Conservation (phyloP, 2,113 vertebrate species). For the Malaclemys terrapin region DNA sequence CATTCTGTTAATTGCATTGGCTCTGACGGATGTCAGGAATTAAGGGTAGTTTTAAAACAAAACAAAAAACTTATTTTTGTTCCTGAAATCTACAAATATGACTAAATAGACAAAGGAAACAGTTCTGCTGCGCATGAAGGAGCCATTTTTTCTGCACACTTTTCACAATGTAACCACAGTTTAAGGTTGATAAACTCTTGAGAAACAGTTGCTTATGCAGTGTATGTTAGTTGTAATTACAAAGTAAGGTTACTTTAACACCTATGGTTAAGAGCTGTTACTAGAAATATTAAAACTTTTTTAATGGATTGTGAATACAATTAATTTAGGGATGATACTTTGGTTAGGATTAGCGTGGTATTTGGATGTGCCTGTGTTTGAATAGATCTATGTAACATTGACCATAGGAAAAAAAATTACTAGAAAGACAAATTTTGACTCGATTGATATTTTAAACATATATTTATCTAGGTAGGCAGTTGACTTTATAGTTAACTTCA, state of each 20-base stretch:
- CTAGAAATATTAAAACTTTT: neutral
- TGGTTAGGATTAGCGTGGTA: neutral
- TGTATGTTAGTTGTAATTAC: neutral
- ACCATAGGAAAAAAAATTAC: neutral
- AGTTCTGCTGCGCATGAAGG: neutral
- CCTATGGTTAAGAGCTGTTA: neutral
- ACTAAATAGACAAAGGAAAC: neutral
- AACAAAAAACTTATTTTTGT: neutral
- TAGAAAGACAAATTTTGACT: neutral
- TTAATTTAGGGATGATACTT: neutral
- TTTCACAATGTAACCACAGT: neutral
- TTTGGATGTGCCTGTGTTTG: too few species aligned
- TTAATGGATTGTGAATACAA: neutral
- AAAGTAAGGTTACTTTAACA: neutral
- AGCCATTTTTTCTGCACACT: neutral
- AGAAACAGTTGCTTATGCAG: neutral
- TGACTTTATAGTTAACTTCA: neutral
- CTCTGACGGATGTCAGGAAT: conserved; percentile 42
- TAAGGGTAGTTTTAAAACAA: conserved; percentile 12
- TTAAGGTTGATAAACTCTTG: neutral
- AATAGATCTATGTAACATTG: neutral
- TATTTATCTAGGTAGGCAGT: neutral
- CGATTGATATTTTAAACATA: neutral
- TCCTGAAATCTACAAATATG: neutral
- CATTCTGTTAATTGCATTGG: neutral